Conservation (phyloP, 2,797 vertebrate species). For the Galago senegalensis region DNA sequence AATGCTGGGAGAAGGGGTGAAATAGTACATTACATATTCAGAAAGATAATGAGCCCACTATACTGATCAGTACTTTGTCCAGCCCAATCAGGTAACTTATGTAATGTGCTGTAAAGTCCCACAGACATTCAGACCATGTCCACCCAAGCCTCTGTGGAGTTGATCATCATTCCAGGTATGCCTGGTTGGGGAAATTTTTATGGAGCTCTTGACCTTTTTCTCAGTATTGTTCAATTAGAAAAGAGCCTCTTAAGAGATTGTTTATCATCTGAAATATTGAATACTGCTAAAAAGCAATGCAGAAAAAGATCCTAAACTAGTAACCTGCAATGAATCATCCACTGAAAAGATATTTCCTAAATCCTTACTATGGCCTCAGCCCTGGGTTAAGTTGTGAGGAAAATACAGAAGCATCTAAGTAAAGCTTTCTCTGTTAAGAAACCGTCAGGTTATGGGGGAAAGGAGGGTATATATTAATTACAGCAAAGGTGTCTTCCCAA, state of each 20-base stretch:
- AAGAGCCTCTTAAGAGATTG: slow-evolving; percentile 56
- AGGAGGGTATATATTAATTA: slow-evolving; percentile 33
- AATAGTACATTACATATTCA: neutral
- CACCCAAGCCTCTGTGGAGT: slow-evolving; percentile 27
- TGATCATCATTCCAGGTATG: neutral
- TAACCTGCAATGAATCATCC: slow-evolving; percentile 64
- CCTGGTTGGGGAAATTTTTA: slow-evolving; percentile 7
- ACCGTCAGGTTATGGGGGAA: neutral
- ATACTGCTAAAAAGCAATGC: slow-evolving; percentile 61
- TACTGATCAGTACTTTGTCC: slow-evolving; percentile 20
- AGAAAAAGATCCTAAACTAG: neutral
- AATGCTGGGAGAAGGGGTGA: neutral
- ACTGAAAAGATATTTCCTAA: slow-evolving; percentile 61
- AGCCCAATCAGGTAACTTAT: neutral
- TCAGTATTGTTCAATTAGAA: slow-evolving; percentile 65
- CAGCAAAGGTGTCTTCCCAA: slow-evolving; percentile 6
- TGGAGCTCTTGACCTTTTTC: slow-evolving; percentile 38
- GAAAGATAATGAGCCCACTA: slow-evolving; percentile 23
- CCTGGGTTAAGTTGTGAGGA: slow-evolving; percentile 40
- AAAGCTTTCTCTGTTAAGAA: slow-evolving; percentile 58
- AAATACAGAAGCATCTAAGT: slow-evolving; percentile 43
- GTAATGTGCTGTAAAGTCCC: neutral
- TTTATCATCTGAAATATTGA: slow-evolving; percentile 67
- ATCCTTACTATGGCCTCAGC: slow-evolving; percentile 49
- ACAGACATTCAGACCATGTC: neutral